Base-by-base conservation (phyloP, 2,888 invertebrate species). In the Microctonus brassicae region DNA sequence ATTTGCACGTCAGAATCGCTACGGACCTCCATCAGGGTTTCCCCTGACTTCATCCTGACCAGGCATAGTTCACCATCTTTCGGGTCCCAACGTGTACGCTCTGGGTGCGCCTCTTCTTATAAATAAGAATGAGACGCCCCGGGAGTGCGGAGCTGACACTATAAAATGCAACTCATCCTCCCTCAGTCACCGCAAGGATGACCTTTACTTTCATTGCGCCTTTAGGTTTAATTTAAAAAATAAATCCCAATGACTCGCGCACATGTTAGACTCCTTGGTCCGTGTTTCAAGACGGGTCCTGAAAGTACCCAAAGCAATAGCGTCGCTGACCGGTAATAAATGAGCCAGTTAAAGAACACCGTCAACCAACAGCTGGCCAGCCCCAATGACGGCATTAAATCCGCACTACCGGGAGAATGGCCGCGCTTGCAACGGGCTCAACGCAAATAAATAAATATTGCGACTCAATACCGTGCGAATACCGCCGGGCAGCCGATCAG, bases 1-100 rank as follows among this genome's bases (percentile, higher is more conserved):
- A 93, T 93, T 93, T 93, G 92, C 92, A 92, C 92, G 91, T 92
- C 92, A 92, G 92, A 91, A 91, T 92, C 92, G 90, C 52, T 52
- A 52, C 52, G 52, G 52, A 52, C 52, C 29, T 29, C 29, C 29
- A 29, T 29, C 29, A 29, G 29, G 29, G 29, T 29, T 29, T 29
- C 29, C 29, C 29, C 29, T 29, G 29, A 29, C 29, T 29, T 29
- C 29, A 29, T 29, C 29, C 29, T 29, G 29, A 29, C 29, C 29
- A 29, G 29, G 29, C 29, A 29, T 29, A 29, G 29, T 29, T 29
- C 29, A 29, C 29, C 29, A 29, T 29, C 29, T 29, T 29, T 29
- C 29, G 29, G 29, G 29, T 29, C 29, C 29, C 29, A 29, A 29
- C 29, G 29, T 29, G 29, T 29, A 29, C 29, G 29, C 29, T 29